Base-by-base conservation (phyloP, 2,113 vertebrate genomes). In the Sphaerodactylus townsendi region DNA sequence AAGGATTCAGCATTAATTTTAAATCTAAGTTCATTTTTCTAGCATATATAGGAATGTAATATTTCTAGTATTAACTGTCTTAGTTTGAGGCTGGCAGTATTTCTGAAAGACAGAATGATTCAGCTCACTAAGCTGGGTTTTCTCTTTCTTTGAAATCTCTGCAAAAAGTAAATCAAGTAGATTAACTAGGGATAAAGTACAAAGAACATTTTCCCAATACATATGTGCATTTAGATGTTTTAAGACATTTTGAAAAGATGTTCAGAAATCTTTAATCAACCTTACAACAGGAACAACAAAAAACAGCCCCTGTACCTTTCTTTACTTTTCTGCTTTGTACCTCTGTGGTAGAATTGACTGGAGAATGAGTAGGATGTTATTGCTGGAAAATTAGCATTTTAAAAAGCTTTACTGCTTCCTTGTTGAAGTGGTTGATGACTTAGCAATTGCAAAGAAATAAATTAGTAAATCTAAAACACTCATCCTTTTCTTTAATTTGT, bases 1-100 rank as follows among this genome's bases (percentile, higher is more conserved):
- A 64, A 88, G 75, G 81, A 79, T 86, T 79, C 80, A 77, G 30
- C 74, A 46, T 75, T 86, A 72, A 90, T 90, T 86, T 70, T 37
- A 80, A 88, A 85, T 56, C 74, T 37, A 62, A 62, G 11, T 46
- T 86, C 48, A 68, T 76, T 35, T 70, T 86, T 70, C 86, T 73
- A 74, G 28, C 3, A 1, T 46, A 89, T 81, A 85, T 70, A 85
- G 50, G 70, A 68, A 82, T 44, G 6, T 85, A 62, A 50, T 82
- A 88, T 88, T 71, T 5, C 50, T 74, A 74, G 86, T 28, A 23
- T 78, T 87, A 79, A 1, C 1, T 0, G 69, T 87, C 70, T 68
- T 62, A 72, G 72, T 83, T 71, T 85, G 17, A 64, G 50, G 14
- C 80, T 90, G 69, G 35, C 19, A 13, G 35, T 69, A 82, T 74